Conservation (phyloP, 2,113 vertebrate species). For the Tachuris rubrigastra region DNA sequence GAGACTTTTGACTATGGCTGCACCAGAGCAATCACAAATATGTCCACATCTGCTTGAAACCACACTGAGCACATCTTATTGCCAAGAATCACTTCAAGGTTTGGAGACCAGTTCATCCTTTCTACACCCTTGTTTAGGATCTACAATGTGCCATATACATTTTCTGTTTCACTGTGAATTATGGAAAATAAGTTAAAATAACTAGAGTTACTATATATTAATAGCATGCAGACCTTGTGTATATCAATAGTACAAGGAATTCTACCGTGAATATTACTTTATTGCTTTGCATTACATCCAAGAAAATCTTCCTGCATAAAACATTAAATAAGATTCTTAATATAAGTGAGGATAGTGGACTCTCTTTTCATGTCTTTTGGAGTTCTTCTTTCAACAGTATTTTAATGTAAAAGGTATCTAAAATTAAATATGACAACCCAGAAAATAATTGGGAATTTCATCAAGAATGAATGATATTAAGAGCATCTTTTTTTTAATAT, state of each 20-base stretch:
- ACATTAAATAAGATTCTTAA: not conserved
- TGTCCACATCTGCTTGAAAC: not conserved
- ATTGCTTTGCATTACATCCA: not conserved
- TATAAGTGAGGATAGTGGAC: rapidly evolving
- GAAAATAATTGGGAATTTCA: not conserved
- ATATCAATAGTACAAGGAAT: not conserved
- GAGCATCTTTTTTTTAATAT: not conserved
- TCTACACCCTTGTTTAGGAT: not conserved
- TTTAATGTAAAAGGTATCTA: not conserved
- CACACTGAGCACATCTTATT: rapidly evolving
- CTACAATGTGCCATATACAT: not conserved
- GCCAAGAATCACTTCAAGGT: not conserved
- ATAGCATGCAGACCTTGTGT: not conserved
- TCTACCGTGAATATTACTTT: not conserved
- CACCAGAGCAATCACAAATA: not conserved
- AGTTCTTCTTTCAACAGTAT: too few species aligned
- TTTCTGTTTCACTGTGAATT: not conserved
- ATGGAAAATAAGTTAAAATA: not conserved
- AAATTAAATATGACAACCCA: not conserved
- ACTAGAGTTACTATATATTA: not conserved
- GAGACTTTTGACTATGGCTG: not conserved
- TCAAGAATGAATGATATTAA: not conserved
- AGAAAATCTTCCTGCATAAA: not conserved
- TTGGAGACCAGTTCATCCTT: not conserved
- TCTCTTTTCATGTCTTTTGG: not conserved